phyloP scores from a whole-genome alignment of 2,113 vertebrate species.

The Penelope pileata region DNA sequence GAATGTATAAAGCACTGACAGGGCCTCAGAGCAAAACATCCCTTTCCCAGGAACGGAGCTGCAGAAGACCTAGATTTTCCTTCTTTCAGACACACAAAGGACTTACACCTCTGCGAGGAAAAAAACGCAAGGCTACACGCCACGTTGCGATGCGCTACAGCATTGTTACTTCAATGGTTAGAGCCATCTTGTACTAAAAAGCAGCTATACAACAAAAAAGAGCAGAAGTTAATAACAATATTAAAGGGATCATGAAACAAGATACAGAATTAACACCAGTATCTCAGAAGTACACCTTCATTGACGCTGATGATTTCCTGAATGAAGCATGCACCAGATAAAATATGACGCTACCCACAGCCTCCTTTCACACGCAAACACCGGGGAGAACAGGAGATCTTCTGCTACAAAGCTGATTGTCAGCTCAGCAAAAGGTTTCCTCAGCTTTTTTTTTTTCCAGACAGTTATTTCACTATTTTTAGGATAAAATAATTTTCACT shows the following conservation, averaged over 20 bases:
- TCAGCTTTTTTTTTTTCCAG: too few species aligned
- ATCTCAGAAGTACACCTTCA: background rate
- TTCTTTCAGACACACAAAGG: background rate
- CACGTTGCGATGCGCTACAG: background rate
- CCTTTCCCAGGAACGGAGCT: background rate
- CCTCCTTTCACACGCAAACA: background rate
- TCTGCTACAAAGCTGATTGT: background rate
- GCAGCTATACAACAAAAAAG: background rate
- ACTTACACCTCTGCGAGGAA: background rate
- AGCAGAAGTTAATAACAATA: background rate
- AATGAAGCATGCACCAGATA: background rate
- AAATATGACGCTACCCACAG: background rate
- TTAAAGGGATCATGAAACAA: background rate
- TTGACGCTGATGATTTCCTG: background rate
- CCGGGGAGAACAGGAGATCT: background rate
- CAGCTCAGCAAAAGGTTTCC: background rate
- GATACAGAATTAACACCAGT: background rate
- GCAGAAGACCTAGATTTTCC: background rate
- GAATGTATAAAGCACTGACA: background rate
- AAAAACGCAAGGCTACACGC: background rate
- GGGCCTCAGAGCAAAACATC: background rate
- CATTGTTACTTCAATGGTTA: background rate
- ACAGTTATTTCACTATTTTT: background rate
- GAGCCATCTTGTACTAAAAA: background rate
- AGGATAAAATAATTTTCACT: background rate